phyloP scores from a whole-genome alignment of 2,888 invertebrate species.

The Troilus luridus region DNA sequence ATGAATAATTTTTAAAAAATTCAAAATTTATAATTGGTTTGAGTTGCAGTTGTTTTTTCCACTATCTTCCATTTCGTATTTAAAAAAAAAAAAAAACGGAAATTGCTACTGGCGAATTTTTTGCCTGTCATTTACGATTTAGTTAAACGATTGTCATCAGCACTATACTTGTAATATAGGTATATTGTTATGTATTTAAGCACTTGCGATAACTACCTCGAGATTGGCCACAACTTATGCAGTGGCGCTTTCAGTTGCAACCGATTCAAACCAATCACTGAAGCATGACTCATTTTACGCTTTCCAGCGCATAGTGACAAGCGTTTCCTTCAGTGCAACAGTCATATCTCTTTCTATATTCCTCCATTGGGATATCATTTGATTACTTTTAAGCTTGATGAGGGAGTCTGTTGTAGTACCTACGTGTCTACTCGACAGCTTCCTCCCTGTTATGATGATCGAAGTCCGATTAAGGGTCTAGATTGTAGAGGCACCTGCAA shows the following conservation, averaged over 20 bases:
- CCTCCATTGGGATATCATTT: background rate
- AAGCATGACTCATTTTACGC: conserved; percentile 24
- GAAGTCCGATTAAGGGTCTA: background rate
- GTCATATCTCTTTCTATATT: background rate
- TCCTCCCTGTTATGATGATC: background rate
- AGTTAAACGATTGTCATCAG: too few species aligned
- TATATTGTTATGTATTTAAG: too few species aligned
- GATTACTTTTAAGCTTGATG: background rate
- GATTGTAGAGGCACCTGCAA: background rate
- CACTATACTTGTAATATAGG: too few species aligned
- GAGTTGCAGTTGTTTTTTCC: too few species aligned
- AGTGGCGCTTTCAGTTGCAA: background rate
- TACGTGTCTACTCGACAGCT: background rate
- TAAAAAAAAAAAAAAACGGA: too few species aligned
- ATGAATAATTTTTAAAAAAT: too few species aligned
- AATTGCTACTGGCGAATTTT: too few species aligned
- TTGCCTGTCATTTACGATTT: too few species aligned
- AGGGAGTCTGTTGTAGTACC: background rate
- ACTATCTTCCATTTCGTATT: too few species aligned
- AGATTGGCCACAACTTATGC: background rate
- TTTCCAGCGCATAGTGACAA: background rate
- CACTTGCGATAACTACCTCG: background rate
- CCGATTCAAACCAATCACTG: background rate
- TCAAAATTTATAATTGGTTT: too few species aligned
- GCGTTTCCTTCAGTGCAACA: background rate